Base-by-base conservation (phyloP, 2,888 invertebrate genomes). In the Nasonia oneida region DNA sequence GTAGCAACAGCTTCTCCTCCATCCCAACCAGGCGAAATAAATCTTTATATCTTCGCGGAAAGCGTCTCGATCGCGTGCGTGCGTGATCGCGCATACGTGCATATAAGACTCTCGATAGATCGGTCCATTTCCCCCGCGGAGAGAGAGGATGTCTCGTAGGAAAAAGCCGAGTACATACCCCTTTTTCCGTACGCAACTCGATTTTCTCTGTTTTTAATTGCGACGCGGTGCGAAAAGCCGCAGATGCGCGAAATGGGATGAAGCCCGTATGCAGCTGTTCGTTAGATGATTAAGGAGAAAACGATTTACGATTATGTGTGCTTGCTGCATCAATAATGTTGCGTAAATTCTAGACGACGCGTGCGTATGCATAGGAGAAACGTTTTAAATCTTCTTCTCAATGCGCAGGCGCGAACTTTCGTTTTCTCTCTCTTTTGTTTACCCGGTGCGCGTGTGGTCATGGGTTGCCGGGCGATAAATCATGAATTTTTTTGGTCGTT, bases 291-390 rank as follows among this genome's bases (percentile, higher is more conserved):
- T 57, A 23, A 64, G 64, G 67, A 42, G 71, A 47, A 47, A 79
- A 50, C 39, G 64, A 81, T 84, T 81, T 76, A 75, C 57, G 80
- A 33, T 8, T 42, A 14, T 39, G 23, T 64, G 8, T 39, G 75
- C 70, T 83, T 80, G 75, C 74, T 79, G 64, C 80, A 84, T 84
- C 75, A 57, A 84, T 75, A 83, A 79, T 61, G 77, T 85, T 85
- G 81, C 81, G 81, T 50, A 81, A 85, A 83, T 78, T 53, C 57
- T 37, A 67, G n/a, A 61, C 8, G 61, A 57, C 29, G 67, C 29
- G 29, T 15, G 15, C 6, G 23, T 61, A 23, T 37, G 6, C 8
- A n/a, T 18, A 53, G 18, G 53, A 53, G 15, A 14, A 50, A 15
- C 53, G 70, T 37, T 33, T 78, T 67, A 57, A 73, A 78, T 78